Conservation (phyloP, 1,140 invertebrate species). For the Drosophila neocordata region DNA sequence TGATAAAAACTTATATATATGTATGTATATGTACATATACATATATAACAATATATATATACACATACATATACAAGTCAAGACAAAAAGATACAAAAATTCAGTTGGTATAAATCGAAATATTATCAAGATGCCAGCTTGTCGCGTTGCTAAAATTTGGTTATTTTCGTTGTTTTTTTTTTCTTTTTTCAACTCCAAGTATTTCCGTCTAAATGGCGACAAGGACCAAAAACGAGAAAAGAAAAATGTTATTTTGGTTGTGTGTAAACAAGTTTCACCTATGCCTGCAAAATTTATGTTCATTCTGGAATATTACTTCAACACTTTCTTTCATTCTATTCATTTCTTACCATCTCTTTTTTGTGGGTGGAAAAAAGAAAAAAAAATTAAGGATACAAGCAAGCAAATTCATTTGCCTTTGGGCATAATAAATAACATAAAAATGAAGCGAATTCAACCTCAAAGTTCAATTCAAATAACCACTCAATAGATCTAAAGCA, state of each 20-base stretch:
- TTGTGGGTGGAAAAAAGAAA: background rate
- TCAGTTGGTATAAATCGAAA: constrained; percentile 68
- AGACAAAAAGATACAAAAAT: constrained; percentile 4
- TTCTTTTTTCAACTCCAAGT: too few species aligned
- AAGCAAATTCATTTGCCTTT: constrained; percentile 30
- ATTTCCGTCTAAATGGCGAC: constrained; percentile 21
- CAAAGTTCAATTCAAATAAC: constrained; percentile 79
- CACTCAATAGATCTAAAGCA: constrained; percentile 73
- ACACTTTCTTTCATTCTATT: constrained; percentile 12
- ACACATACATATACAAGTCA: background rate
- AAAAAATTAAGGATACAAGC: background rate
- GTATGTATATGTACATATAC: background rate
- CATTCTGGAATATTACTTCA: constrained; percentile 4
- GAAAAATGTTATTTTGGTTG: constrained; percentile 26
- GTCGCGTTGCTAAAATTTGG: constrained; percentile 70
- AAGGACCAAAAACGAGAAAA: constrained; percentile 21
- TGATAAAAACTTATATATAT: background rate
- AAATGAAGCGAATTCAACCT: constrained; percentile 80
- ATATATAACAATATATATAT: background rate
- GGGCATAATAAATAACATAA: constrained; percentile 76
- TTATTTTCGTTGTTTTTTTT: constrained; percentile 35
- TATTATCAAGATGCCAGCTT: constrained; percentile 77
- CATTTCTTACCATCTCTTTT: background rate
- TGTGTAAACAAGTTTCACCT: constrained; percentile 75
- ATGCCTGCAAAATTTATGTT: constrained; percentile 28